Evolutionary conservation across 2,888 invertebrate genomes (phyloP).

Genomic region (Epirrita christyi): DNA sequence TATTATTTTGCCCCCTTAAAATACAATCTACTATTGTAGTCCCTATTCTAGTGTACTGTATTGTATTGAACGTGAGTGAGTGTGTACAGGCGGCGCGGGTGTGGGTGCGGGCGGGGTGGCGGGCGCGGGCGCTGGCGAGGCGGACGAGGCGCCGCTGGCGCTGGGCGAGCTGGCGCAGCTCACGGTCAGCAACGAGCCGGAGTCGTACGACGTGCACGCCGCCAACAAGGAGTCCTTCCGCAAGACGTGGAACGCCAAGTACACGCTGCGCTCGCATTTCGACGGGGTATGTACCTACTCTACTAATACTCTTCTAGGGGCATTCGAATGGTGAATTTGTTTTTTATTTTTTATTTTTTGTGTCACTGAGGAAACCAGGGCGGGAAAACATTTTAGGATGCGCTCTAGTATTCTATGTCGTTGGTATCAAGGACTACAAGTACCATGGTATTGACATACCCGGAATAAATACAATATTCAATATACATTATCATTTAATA

Average conservation of each 20-base stretch:
- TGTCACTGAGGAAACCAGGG: no score
- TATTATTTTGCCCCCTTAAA: no score
- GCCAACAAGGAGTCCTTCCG: conserved; percentile 94
- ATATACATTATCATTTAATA: conserved; percentile 35
- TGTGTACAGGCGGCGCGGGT: conserved; percentile 51
- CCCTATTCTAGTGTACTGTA: not conserved
- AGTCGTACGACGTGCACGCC: conserved; percentile 93
- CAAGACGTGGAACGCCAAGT: conserved; percentile 98
- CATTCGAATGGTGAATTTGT: no score
- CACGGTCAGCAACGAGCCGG: conserved; percentile 98
- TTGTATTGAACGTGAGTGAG: conserved; percentile 37
- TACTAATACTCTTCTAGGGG: no score
- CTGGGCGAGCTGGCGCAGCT: conserved; percentile 98
- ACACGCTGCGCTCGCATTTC: conserved; percentile 97
- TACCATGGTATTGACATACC: no score
- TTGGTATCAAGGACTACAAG: no score
- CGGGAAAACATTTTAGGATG: no score
- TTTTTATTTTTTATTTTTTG: no score
- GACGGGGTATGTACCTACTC: conserved; percentile 88
- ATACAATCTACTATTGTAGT: no score
- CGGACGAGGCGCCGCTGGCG: conserved; percentile 91
- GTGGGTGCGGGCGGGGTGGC: conserved; percentile 81
- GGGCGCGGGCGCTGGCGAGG: conserved; percentile 84
- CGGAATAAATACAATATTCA: conserved; percentile 3
- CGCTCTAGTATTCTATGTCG: no score